These are phyloP conservation scores for Ypsolopha sequella DNA, from an alignment of 2,888 invertebrate species.

Conservation along the genomic window DNA sequence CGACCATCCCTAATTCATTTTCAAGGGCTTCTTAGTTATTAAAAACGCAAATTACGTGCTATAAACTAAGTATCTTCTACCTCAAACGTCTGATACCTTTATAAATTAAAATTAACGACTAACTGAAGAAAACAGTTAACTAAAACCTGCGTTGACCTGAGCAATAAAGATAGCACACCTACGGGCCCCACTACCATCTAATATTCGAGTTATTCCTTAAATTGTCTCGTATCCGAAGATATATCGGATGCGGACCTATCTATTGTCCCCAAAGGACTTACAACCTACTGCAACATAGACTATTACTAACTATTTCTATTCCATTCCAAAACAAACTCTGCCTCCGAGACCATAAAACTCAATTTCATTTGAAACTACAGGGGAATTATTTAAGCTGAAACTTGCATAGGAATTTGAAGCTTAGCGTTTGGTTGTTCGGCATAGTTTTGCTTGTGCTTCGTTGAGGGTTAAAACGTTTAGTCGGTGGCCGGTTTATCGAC, in stretches of 20 bases:
- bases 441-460: slow-evolving; percentile 13
- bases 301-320: slow-evolving; percentile 17
- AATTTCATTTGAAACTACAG: slow-evolving; percentile 8
- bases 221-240: slow-evolving; percentile 56
- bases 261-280: slow-evolving; percentile 60
- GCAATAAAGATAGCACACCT: slow-evolving; percentile 2
- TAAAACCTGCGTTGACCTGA: not conserved
- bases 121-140: no score
- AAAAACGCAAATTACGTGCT: no score
- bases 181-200: slow-evolving; percentile 24
- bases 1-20: no score
- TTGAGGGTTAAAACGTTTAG: slow-evolving; percentile 22
- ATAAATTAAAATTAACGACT: no score
- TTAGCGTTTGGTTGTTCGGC: slow-evolving; percentile 9
- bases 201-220: slow-evolving; percentile 57
- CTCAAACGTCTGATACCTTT: no score
- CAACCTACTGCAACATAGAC: slow-evolving; percentile 44
- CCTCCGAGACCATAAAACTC: slow-evolving; percentile 6
- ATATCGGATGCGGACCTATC: slow-evolving; percentile 56
- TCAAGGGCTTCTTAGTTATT: no score
- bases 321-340: slow-evolving; percentile 18
- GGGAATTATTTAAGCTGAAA: slow-evolving; percentile 12
- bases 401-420: slow-evolving; percentile 11
- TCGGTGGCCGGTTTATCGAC: slow-evolving; percentile 29
- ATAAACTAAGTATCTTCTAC: no score